phyloP scores from a whole-genome alignment of 2,888 invertebrate species.

The Pogonocherus hispidulus region DNA sequence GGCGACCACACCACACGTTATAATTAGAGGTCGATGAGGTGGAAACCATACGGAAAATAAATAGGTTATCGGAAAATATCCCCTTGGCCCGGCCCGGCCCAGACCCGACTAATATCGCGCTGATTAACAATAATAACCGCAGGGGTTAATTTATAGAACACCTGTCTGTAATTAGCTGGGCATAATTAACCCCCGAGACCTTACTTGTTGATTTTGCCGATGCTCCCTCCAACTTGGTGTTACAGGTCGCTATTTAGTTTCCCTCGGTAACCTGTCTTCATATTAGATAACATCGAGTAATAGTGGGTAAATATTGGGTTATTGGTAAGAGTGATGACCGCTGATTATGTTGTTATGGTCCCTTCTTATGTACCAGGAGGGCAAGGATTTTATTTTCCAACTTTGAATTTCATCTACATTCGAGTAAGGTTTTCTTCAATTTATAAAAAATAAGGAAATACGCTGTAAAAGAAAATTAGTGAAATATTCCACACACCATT shows the following conservation, averaged over 20 bases:
- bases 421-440: too few relatives aligned
- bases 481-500: too few relatives aligned
- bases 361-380: too few relatives aligned
- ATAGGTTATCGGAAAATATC: slow-evolving; percentile 45
- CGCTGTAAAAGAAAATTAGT: too few relatives aligned
- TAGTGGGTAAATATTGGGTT: slow-evolving; percentile 42
- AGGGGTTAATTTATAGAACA: slow-evolving; percentile 63
- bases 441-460: too few relatives aligned
- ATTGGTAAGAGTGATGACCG: not conserved
- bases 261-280: slow-evolving; percentile 29
- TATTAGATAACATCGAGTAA: slow-evolving; percentile 41
- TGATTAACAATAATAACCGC: slow-evolving; percentile 64
- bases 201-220: slow-evolving; percentile 63
- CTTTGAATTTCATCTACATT: too few relatives aligned
- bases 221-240: slow-evolving; percentile 47
- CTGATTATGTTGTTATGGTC: not conserved
- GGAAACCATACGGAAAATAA: slow-evolving; percentile 39
- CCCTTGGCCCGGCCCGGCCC: slow-evolving; percentile 32
- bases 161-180: slow-evolving; percentile 63
- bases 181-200: slow-evolving; percentile 60
- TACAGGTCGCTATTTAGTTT: slow-evolving; percentile 31
- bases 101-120: slow-evolving; percentile 56
- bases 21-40: slow-evolving; percentile 32
- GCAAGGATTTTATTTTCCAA: too few relatives aligned
- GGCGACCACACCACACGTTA: not conserved